These are phyloP conservation scores for Acanthisitta chloris DNA, from an alignment of 2,113 vertebrate genomes.

Conservation along the genomic window DNA sequence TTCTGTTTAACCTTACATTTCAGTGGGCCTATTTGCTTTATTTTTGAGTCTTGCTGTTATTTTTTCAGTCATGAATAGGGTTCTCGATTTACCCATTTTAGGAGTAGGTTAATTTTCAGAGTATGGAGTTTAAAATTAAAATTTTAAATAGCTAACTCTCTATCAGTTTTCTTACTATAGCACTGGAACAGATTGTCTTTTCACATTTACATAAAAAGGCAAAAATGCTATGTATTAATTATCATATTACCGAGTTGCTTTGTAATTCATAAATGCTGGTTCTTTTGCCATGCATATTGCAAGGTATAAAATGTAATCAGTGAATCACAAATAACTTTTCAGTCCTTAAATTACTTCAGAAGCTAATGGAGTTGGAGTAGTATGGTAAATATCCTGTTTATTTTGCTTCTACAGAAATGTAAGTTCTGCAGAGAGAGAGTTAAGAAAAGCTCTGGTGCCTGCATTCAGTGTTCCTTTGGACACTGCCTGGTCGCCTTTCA, in stretches of 20 bases:
- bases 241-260: background rate
- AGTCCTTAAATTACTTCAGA: background rate
- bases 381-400: background rate
- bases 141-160: background rate
- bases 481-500: constrained; percentile 93
- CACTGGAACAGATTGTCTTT: background rate
- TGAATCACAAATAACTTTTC: background rate
- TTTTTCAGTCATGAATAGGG: background rate
- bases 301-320: background rate
- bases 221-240: background rate
- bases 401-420: constrained; percentile 84
- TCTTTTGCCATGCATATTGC: background rate
- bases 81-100: constrained; percentile 15
- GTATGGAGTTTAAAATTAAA: background rate
- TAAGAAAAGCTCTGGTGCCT: constrained; percentile 86
- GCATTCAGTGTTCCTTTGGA: constrained; percentile 93
- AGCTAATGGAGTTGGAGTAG: background rate
- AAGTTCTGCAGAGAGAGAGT: constrained; percentile 88
- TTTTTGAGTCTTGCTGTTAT: background rate
- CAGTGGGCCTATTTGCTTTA: background rate
- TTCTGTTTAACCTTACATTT: background rate
- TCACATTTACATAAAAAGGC: background rate
- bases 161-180: background rate
- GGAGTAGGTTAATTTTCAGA: background rate
- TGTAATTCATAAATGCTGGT: background rate